A percentile compares a stretch with the other conserved stretches of the same genome.
Conservation (phyloP, 2,888 invertebrate species). For the Heliconius aoede region DNA sequence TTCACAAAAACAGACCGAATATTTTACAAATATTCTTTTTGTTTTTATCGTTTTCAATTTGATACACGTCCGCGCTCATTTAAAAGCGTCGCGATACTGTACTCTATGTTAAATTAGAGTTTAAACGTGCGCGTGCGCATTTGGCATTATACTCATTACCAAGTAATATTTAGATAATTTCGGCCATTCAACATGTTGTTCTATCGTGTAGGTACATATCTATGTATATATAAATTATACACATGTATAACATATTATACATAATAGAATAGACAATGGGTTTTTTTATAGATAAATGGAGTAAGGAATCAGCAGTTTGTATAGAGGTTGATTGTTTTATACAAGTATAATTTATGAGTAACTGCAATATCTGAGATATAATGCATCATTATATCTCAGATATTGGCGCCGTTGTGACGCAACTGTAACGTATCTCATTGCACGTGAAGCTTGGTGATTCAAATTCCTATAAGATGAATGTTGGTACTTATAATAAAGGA, state of each 20-base stretch:
- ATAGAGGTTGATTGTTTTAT: background rate
- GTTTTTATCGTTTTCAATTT: slow-evolving; percentile 24
- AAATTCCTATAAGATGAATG: background rate
- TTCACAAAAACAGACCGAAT: background rate
- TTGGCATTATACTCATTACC: slow-evolving; percentile 44
- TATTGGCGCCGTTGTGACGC: slow-evolving; percentile 13
- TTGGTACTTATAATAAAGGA: background rate
- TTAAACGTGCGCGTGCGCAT: slow-evolving; percentile 51
- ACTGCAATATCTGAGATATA: too few species aligned
- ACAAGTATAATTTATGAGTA: background rate
- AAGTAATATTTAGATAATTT: slow-evolving; percentile 37
- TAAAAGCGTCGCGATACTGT: slow-evolving; percentile 51
- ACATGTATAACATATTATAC: too few species aligned
- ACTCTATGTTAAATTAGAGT: slow-evolving; percentile 38
- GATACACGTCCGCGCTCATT: slow-evolving; percentile 48
- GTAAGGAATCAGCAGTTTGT: background rate
- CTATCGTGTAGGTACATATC: background rate
- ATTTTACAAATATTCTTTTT: background rate
- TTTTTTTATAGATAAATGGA: background rate
- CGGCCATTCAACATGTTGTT: background rate
- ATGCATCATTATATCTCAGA: slow-evolving; percentile 7
- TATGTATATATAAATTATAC: too few species aligned
- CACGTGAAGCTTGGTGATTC: slow-evolving; percentile 2
- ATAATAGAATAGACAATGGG: background rate
- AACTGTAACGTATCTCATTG: background rate